Conservation (phyloP, 2,113 vertebrate species). For the Mola mola region DNA sequence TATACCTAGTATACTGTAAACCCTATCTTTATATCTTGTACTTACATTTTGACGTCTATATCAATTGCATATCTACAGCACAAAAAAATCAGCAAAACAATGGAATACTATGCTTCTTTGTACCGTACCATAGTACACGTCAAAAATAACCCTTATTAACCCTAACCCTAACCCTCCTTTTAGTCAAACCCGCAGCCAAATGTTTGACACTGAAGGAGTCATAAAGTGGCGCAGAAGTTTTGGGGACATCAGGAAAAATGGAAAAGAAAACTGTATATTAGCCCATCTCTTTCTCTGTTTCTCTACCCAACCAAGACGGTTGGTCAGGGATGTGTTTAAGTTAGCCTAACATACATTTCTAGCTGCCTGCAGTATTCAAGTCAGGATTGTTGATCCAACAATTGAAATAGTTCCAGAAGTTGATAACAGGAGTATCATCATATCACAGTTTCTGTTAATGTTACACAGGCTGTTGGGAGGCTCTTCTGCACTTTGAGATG, state of each 20-base stretch:
- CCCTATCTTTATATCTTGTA: conserved; percentile 39
- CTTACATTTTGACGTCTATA: conserved; percentile 13
- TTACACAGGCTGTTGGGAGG: neutral
- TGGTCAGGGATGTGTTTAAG: neutral
- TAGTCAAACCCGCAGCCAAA: too few relatives aligned
- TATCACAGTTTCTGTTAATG: neutral
- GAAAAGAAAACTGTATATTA: too few relatives aligned
- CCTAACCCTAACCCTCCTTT: conserved; percentile 23
- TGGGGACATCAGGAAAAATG: neutral
- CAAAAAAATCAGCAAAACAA: conserved; percentile 18
- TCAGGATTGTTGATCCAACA: neutral
- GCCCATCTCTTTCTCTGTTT: neutral
- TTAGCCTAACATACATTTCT: neutral
- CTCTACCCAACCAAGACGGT: too few relatives aligned
- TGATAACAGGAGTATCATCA: neutral
- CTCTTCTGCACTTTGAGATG: neutral
- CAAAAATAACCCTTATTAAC: neutral
- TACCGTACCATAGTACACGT: neutral
- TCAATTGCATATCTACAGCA: conserved; percentile 50
- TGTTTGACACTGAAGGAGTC: too few relatives aligned
- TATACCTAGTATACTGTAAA: conserved; percentile 47
- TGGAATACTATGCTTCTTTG: conserved; percentile 1
- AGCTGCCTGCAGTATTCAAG: neutral
- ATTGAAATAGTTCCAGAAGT: neutral
- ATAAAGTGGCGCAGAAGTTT: neutral